Percentiles rank a stretch among this genome's conserved stretches.
These are phyloP conservation scores for Apaloderma vittatum DNA, from an alignment of 2,113 vertebrate genomes.

Conservation along the genomic window DNA sequence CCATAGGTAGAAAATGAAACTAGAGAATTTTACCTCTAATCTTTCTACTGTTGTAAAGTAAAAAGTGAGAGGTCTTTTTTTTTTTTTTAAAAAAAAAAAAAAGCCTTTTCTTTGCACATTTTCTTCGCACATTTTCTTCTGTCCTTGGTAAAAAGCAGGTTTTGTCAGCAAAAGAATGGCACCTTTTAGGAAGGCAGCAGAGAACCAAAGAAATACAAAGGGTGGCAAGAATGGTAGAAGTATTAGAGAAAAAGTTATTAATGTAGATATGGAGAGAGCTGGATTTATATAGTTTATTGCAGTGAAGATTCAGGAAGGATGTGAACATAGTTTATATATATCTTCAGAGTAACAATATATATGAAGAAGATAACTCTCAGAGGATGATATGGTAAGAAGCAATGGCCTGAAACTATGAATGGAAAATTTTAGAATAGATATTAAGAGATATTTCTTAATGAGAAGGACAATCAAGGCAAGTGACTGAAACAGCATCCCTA, in stretches of 20 bases:
- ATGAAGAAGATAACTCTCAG: background rate
- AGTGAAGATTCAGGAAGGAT: background rate
- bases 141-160: background rate
- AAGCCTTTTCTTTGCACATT: background rate
- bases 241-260: background rate
- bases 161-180: background rate
- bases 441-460: background rate
- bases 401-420: background rate
- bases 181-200: background rate
- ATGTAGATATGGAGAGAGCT: background rate
- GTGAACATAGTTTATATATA: background rate
- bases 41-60: background rate
- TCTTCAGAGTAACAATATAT: background rate
- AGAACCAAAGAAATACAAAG: background rate
- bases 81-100: background rate
- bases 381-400: background rate
- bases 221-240: background rate
- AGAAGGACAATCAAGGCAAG: background rate
- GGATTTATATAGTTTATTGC: background rate
- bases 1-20: background rate
- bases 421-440: background rate
- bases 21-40: conserved; percentile 23
- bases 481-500: background rate
- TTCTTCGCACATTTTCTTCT: too few species aligned
- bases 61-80: background rate